Percentiles rank a stretch among this genome's conserved stretches.
phyloP scores from a whole-genome alignment of 2,797 vertebrate species.

The Sarcophilus harrisii region DNA sequence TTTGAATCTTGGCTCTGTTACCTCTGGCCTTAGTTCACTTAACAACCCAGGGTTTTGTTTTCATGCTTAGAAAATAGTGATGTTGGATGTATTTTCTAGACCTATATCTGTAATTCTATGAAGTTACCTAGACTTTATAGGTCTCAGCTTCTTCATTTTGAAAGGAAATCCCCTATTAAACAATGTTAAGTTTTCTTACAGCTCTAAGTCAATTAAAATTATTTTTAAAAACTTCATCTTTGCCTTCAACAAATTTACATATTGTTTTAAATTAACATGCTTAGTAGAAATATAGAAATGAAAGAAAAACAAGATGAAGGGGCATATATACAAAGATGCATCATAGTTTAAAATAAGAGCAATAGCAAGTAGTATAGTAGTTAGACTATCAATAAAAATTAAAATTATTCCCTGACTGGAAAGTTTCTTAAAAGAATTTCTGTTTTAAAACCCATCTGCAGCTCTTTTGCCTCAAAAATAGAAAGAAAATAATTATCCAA shows the following conservation, averaged over 20 bases:
- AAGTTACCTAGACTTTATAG: background rate
- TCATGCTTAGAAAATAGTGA: background rate
- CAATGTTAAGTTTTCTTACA: background rate
- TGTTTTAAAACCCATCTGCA: conserved; percentile 13
- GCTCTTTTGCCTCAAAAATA: conserved; percentile 10
- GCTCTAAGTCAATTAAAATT: background rate
- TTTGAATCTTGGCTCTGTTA: background rate
- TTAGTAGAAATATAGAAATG: conserved; percentile 24
- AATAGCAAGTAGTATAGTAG: background rate
- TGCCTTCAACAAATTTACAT: background rate
- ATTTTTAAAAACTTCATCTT: background rate
- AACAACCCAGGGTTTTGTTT: background rate
- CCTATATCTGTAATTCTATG: conserved; percentile 5
- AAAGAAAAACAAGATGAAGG: conserved; percentile 41
- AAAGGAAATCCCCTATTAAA: background rate
- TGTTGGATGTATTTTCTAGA: background rate
- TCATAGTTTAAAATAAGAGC: background rate
- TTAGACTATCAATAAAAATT: background rate
- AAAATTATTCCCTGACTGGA: background rate
- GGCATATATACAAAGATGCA: conserved; percentile 21
- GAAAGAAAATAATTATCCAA: conserved; percentile 41
- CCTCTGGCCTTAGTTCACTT: background rate
- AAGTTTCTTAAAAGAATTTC: background rate
- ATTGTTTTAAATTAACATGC: conserved; percentile 47
- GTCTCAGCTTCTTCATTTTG: background rate